Conservation (phyloP, 2,113 vertebrate species). For the Macroglossus sobrinus region DNA sequence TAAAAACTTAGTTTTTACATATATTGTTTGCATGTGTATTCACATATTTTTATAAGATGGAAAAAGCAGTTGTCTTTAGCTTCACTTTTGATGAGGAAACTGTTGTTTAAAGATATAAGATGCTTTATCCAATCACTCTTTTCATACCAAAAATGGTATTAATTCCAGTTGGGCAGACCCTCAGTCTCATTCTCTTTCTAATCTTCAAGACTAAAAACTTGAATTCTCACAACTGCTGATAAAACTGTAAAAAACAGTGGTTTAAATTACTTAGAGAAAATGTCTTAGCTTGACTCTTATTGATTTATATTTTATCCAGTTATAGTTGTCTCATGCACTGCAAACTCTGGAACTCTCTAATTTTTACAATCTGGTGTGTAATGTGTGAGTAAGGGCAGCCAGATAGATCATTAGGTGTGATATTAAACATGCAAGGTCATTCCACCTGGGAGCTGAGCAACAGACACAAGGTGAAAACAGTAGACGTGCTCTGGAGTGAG, state of each 20-base stretch:
- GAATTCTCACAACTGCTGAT: not conserved
- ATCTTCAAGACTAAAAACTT: not conserved
- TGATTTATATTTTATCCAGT: conserved; percentile 68
- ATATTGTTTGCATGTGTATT: not conserved
- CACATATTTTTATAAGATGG: not conserved
- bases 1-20: not conserved
- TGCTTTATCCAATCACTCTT: not conserved
- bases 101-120: not conserved
- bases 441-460: not conserved
- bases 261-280: conserved; percentile 46
- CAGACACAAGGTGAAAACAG: not conserved
- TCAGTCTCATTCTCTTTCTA: not conserved
- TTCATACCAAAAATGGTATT: not conserved
- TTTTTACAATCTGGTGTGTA: not conserved
- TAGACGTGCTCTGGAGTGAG: no score
- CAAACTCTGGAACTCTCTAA: not conserved
- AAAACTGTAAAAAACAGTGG: not conserved
- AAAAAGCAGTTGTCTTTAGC: not conserved
- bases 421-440: not conserved
- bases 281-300: conserved; percentile 57
- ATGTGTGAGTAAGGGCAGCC: not conserved
- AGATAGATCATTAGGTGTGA: not conserved
- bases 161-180: not conserved
- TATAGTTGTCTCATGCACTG: not conserved
- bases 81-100: not conserved